A percentile compares a stretch with the other conserved stretches of the same genome.
These are phyloP conservation scores for Limnephilus rhombicus DNA, from an alignment of 2,888 invertebrate genomes.

Conservation along the genomic window DNA sequence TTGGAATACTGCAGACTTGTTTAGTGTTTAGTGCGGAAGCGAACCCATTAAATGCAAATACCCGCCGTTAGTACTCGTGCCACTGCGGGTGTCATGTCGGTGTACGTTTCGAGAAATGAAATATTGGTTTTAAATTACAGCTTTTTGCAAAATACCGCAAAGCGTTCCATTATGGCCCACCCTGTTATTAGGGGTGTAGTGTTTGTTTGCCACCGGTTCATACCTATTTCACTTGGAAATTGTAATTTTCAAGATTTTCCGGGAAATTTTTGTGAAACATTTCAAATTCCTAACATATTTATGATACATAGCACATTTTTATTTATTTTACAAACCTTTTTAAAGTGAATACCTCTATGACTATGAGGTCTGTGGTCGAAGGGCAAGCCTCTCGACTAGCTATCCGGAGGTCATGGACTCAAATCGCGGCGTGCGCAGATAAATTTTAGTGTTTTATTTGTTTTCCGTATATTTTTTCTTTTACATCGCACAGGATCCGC, in stretches of 20 bases:
- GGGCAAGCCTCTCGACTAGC: no score
- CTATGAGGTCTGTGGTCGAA: no score
- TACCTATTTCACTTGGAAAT: not conserved
- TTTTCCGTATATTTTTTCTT: no score
- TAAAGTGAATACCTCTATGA: no score
- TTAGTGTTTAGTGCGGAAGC: conserved; percentile 2
- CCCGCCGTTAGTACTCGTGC: not conserved
- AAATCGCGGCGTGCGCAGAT: no score
- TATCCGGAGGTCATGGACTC: no score
- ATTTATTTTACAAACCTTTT: not conserved
- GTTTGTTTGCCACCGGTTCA: not conserved
- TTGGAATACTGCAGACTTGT: not conserved
- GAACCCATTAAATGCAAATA: conserved; percentile 43
- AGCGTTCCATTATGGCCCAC: conserved; percentile 53
- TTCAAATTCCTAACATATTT: not conserved
- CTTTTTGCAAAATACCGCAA: conserved; percentile 57
- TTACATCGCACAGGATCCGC: no score
- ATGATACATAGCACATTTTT: no score
- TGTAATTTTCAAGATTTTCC: not conserved
- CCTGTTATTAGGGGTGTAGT: conserved; percentile 19
- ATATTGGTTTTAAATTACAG: conserved; percentile 60
- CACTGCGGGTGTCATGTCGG: conserved; percentile 50
- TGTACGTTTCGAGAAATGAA: conserved; percentile 46
- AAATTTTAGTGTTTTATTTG: no score
- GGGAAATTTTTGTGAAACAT: not conserved